These are phyloP conservation scores for Notolepis coatsorum DNA, from an alignment of 2,797 vertebrate species.

Conservation along the genomic window DNA sequence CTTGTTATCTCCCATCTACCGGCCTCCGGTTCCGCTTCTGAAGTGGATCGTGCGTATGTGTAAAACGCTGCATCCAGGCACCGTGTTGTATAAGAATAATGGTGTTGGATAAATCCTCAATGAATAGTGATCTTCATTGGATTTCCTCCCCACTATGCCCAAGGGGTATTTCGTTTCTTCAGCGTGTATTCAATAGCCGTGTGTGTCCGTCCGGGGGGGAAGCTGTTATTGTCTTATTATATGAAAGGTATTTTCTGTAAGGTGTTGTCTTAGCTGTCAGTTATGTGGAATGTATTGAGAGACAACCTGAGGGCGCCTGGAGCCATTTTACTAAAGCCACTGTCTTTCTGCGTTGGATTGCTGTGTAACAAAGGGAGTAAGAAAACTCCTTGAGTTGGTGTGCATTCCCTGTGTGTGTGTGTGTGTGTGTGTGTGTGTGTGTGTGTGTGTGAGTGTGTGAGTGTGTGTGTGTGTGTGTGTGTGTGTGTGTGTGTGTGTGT, in stretches of 20 bases:
- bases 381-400: conserved; percentile 57
- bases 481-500: conserved; percentile 43
- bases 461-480: conserved; percentile 49
- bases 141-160: too few species aligned
- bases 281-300: conserved; percentile 41
- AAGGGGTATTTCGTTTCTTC: too few species aligned
- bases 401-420: conserved; percentile 38
- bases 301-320: conserved; percentile 64
- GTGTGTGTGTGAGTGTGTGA: neutral
- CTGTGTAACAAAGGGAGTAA: conserved; percentile 85
- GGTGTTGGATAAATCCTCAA: too few species aligned
- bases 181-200: too few species aligned
- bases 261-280: conserved; percentile 43
- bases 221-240: too few species aligned
- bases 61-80: too few species aligned
- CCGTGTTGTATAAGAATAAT: too few species aligned
- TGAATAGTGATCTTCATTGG: too few species aligned
- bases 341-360: conserved; percentile 76
- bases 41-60: too few species aligned
- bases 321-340: conserved; percentile 70
- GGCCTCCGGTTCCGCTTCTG: neutral
- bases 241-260: conserved; percentile 55
- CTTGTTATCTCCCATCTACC: neutral
- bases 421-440: conserved; percentile 23
- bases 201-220: too few species aligned